A percentile compares a stretch with the other conserved stretches of the same genome.
Evolutionary conservation across 2,888 invertebrate species (phyloP).

Genomic region (Anorthoa munda): DNA sequence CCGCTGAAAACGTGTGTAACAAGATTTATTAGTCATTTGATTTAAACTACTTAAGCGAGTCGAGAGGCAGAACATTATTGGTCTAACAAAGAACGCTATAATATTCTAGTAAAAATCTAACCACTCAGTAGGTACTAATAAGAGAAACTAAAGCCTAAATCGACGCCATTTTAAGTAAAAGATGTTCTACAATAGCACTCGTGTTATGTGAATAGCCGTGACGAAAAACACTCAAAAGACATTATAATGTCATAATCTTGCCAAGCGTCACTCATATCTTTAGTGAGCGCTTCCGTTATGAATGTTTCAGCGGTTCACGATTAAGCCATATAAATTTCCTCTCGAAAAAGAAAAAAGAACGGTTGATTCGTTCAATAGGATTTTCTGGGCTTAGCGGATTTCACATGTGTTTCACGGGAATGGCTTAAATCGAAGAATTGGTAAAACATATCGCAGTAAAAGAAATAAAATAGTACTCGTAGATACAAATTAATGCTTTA

Average conservation of each 20-base stretch:
- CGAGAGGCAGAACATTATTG: neutral
- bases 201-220: conserved; percentile 68
- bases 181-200: conserved; percentile 35
- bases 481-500: conserved; percentile 47
- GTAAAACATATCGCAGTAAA: conserved; percentile 26
- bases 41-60: neutral
- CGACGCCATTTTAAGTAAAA: neutral
- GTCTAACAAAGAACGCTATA: neutral
- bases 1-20: neutral
- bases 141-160: neutral
- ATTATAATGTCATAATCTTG: conserved; percentile 69
- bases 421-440: conserved; percentile 28
- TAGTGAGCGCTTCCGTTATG: conserved; percentile 73
- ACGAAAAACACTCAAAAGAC: conserved; percentile 70
- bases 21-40: conserved; percentile 5
- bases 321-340: conserved; percentile 76
- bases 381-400: conserved; percentile 84
- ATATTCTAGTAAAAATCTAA: neutral
- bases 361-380: conserved; percentile 75
- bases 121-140: neutral
- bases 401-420: conserved; percentile 77
- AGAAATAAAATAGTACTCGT: conserved; percentile 42
- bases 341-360: conserved; percentile 75
- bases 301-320: conserved; percentile 70
- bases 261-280: conserved; percentile 65